These are phyloP conservation scores for Rhagium mordax DNA, from an alignment of 2,888 invertebrate species.

Conservation along the genomic window DNA sequence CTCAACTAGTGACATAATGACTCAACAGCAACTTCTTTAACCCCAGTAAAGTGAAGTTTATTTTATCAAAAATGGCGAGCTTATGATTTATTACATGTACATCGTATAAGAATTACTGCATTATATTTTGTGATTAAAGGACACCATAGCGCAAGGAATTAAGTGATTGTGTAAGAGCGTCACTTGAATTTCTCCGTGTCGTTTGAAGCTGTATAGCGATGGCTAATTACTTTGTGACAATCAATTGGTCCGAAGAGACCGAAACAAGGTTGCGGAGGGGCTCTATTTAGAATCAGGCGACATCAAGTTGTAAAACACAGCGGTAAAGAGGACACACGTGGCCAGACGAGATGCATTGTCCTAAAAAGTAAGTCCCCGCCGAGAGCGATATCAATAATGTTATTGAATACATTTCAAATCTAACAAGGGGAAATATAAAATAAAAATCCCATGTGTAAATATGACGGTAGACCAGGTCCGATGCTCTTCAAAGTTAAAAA, in stretches of 20 bases:
- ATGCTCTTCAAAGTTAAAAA: conserved; percentile 39
- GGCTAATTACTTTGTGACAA: conserved; percentile 66
- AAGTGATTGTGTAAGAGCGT: conserved; percentile 66
- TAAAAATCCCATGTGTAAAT: conserved; percentile 51
- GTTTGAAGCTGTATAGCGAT: conserved; percentile 59
- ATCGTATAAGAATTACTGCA: background rate
- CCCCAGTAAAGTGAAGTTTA: background rate
- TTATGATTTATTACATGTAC: background rate
- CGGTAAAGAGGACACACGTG: conserved; percentile 60
- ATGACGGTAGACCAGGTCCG: conserved; percentile 29
- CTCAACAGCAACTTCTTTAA: conserved; percentile 1
- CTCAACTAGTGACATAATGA: conserved; percentile 9
- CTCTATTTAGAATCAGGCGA: conserved; percentile 52
- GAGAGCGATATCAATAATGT: conserved; percentile 62
- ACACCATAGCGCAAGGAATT: conserved; percentile 51
- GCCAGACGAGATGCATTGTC: conserved; percentile 53
- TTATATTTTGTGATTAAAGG: background rate
- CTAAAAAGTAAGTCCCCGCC: conserved; percentile 53
- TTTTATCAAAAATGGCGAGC: conserved; percentile 6
- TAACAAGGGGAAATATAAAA: conserved; percentile 56
- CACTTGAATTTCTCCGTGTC: conserved; percentile 68
- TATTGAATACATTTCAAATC: conserved; percentile 60
- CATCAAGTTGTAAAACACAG: conserved; percentile 59
- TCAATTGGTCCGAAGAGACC: conserved; percentile 53
- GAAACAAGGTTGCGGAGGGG: conserved; percentile 44